A percentile compares a stretch with the other conserved stretches of the same genome.
Evolutionary conservation across 2,888 invertebrate genomes (phyloP).

Genomic region (Gymnocheta viridis): DNA sequence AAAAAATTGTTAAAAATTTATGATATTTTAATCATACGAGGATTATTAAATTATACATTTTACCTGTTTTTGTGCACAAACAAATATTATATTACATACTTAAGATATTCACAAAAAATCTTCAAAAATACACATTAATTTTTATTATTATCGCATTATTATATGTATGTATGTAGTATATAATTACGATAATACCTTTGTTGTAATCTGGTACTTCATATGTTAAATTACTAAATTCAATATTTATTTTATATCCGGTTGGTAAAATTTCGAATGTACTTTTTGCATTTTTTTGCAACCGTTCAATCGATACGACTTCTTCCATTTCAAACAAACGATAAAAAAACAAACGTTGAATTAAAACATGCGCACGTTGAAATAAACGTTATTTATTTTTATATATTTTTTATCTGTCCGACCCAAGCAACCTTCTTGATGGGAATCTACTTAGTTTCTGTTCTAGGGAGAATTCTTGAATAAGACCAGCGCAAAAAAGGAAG

Average conservation of each 20-base stretch:
- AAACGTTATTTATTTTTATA: not conserved
- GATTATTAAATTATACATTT: no score
- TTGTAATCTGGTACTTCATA: slow-evolving; percentile 49
- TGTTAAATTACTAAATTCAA: slow-evolving; percentile 58
- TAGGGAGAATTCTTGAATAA: slow-evolving; percentile 10
- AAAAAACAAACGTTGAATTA: not conserved
- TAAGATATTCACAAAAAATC: no score
- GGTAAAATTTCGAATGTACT: slow-evolving; percentile 46
- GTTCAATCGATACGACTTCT: slow-evolving; percentile 19
- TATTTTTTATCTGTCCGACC: not conserved
- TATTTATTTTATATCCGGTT: slow-evolving; percentile 39
- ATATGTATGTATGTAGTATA: not conserved
- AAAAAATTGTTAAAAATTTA: no score
- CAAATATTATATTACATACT: no score
- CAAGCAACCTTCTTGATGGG: slow-evolving; percentile 13
- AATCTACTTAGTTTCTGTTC: slow-evolving; percentile 38
- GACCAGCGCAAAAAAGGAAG: not conserved
- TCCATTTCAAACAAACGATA: slow-evolving; percentile 24
- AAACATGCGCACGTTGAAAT: not conserved
- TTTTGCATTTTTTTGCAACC: slow-evolving; percentile 28
- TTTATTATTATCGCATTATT: not conserved
- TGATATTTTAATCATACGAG: no score
- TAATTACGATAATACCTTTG: slow-evolving; percentile 33
- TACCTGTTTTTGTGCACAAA: no score
- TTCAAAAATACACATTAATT: not conserved